A percentile compares a stretch with the other conserved stretches of the same genome.
These are phyloP conservation scores for Acanthiza pusilla DNA, from an alignment of 2,797 vertebrate species.

Conservation along the genomic window DNA sequence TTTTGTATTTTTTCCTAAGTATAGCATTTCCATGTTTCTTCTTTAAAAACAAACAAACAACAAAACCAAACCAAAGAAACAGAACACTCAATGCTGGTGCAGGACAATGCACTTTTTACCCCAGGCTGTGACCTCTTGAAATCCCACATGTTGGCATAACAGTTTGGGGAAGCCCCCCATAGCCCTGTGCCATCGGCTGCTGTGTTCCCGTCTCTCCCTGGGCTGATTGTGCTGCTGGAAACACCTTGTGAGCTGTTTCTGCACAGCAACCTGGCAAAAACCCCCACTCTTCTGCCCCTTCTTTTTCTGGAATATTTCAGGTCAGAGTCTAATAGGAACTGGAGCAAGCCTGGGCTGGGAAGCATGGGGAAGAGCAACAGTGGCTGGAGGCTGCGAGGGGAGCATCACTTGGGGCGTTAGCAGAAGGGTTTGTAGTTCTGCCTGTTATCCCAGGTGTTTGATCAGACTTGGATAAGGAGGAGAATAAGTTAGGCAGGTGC, in stretches of 20 bases:
- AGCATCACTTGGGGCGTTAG: neutral
- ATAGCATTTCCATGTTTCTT: neutral
- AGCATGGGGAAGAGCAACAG: neutral
- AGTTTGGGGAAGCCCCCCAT: neutral
- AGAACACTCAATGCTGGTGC: neutral
- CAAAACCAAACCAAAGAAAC: neutral
- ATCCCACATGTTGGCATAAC: rapidly evolving
- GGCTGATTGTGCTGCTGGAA: neutral
- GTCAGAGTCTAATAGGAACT: neutral
- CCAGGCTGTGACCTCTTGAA: neutral
- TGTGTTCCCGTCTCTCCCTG: neutral
- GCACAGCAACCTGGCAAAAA: neutral
- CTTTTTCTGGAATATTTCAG: neutral
- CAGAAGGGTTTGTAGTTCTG: neutral
- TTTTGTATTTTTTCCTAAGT: neutral
- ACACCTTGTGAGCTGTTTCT: neutral
- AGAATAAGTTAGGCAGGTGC: neutral
- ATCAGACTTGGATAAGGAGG: neutral
- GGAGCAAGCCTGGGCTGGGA: neutral
- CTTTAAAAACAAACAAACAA: neutral
- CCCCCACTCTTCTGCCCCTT: rapidly evolving
- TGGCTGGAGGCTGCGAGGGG: neutral
- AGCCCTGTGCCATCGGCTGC: rapidly evolving
- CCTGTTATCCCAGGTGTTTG: neutral
- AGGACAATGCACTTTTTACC: neutral